Percentiles rank a stretch among this genome's conserved stretches.
These are phyloP conservation scores for Petrocephalus microphthalmus DNA, from an alignment of 2,113 vertebrate species.

Conservation along the genomic window DNA sequence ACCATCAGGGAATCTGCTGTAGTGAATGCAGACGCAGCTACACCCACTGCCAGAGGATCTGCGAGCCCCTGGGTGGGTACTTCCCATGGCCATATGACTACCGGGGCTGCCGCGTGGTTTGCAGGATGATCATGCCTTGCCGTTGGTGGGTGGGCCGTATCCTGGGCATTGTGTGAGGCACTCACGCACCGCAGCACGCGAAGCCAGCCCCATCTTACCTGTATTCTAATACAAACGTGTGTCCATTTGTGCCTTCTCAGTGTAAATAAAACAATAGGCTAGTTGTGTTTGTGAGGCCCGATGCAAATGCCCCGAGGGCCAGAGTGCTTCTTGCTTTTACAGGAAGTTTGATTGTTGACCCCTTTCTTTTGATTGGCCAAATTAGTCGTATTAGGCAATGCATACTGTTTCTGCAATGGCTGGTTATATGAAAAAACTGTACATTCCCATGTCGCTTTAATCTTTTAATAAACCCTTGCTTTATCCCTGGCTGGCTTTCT, in stretches of 20 bases:
- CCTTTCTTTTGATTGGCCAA: not conserved
- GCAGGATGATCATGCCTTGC: slow-evolving; percentile 86
- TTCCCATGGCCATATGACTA: slow-evolving; percentile 83
- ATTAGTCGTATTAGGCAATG: slow-evolving; percentile 9
- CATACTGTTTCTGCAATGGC: slow-evolving; percentile 23
- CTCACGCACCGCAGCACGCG: not conserved
- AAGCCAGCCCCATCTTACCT: not conserved
- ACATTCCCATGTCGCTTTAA: slow-evolving; percentile 30
- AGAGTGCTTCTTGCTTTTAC: not conserved
- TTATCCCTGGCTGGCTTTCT: slow-evolving; percentile 8
- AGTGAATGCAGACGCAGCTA: slow-evolving; percentile 80
- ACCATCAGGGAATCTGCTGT: slow-evolving; percentile 87
- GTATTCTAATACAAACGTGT: slow-evolving; percentile 22
- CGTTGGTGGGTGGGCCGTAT: slow-evolving; percentile 94
- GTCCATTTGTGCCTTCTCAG: slow-evolving; percentile 26
- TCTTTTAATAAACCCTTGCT: slow-evolving; percentile 31
- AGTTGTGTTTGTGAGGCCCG: slow-evolving; percentile 21
- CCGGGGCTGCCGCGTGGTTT: slow-evolving; percentile 79
- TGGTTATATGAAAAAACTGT: slow-evolving; percentile 16
- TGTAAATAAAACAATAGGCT: slow-evolving; percentile 36
- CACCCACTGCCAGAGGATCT: slow-evolving; percentile 84
- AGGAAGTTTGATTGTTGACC: not conserved
- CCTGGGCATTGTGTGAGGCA: slow-evolving; percentile 71
- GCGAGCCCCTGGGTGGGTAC: slow-evolving; percentile 79
- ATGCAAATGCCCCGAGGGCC: not conserved